These are phyloP conservation scores for Botia kubotai DNA, from an alignment of 2,797 vertebrate genomes.

Conservation along the genomic window DNA sequence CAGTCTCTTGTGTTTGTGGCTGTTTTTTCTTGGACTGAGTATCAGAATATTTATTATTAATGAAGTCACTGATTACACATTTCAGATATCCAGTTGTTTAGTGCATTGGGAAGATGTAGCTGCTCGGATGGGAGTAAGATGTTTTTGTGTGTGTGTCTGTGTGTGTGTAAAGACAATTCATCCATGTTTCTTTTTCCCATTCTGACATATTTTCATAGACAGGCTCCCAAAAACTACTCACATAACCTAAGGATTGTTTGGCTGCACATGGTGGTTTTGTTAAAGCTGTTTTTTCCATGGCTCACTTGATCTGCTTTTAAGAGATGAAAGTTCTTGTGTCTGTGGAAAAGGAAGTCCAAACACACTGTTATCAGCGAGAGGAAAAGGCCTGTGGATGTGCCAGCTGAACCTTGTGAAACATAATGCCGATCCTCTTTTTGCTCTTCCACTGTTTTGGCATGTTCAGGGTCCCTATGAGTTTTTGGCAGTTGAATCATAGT, in stretches of 20 bases:
- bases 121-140: slow-evolving; percentile 2
- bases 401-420: slow-evolving; percentile 62
- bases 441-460: slow-evolving; percentile 53
- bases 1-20: slow-evolving; percentile 47
- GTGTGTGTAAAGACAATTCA: slow-evolving; percentile 52
- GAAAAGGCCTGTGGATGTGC: slow-evolving; percentile 61
- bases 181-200: slow-evolving; percentile 53
- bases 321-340: slow-evolving; percentile 63
- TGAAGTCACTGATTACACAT: slow-evolving; percentile 36
- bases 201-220: slow-evolving; percentile 40
- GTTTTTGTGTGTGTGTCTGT: no score
- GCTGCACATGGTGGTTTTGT: slow-evolving; percentile 6
- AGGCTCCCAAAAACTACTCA: slow-evolving; percentile 37
- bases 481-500: not conserved
- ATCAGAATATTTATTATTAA: slow-evolving; percentile 45
- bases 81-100: slow-evolving; percentile 47
- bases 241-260: not conserved
- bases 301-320: slow-evolving; percentile 57
- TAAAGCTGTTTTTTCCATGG: not conserved
- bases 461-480: slow-evolving; percentile 44
- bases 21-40: slow-evolving; percentile 28
- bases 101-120: slow-evolving; percentile 14
- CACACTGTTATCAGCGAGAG: slow-evolving; percentile 66
- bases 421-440: slow-evolving; percentile 60
- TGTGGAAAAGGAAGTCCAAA: slow-evolving; percentile 67